A percentile compares a stretch with the other conserved stretches of the same genome.
These are phyloP conservation scores for Globodera ellingtonae DNA, from an alignment of 1,140 invertebrate genomes.

Conservation along the genomic window DNA sequence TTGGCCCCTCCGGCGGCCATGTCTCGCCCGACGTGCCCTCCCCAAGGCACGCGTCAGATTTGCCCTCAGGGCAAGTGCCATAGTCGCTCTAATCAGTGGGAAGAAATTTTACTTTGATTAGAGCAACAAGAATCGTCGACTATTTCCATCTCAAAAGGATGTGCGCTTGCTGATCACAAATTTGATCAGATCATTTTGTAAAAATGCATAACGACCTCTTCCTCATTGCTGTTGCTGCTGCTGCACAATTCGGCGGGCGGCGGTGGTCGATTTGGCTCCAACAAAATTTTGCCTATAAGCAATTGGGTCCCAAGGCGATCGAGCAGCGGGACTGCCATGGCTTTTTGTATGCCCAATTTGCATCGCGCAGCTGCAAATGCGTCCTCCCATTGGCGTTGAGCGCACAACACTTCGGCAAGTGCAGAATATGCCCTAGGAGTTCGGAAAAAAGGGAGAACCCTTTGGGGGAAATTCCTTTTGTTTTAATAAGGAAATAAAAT, in stretches of 20 bases:
- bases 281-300: neutral
- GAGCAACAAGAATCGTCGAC: too few species aligned
- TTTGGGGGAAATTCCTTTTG: too few species aligned
- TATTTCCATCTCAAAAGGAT: too few species aligned
- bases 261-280: neutral
- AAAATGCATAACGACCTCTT: neutral
- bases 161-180: too few species aligned
- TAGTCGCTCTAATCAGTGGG: too few species aligned
- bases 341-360: neutral
- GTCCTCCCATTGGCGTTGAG: slow-evolving; percentile 2
- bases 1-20: neutral
- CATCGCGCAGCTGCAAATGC: slow-evolving; percentile 1
- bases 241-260: neutral
- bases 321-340: neutral
- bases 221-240: neutral
- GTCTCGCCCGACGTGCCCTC: neutral
- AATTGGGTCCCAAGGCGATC: neutral
- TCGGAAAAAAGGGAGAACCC: neutral
- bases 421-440: slow-evolving; percentile 2
- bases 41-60: neutral
- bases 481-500: neutral
- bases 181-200: too few species aligned
- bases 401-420: neutral
- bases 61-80: too few species aligned
- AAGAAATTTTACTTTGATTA: too few species aligned